phyloP scores from a whole-genome alignment of 2,113 vertebrate genomes.

The Carettochelys insculpta region DNA sequence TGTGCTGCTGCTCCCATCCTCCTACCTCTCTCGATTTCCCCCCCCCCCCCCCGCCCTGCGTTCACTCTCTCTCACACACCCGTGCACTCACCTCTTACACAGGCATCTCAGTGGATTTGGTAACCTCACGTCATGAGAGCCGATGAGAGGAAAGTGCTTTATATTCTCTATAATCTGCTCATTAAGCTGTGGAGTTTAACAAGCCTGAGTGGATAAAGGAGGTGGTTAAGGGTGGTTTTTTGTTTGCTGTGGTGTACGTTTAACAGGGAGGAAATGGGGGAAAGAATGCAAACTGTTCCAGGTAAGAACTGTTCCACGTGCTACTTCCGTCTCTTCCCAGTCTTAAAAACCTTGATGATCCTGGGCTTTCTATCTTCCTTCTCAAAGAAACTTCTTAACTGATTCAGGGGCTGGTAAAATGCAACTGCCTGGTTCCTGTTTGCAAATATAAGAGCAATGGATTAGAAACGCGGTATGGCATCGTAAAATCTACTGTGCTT shows the following conservation, averaged over 20 bases:
- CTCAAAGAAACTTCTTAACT: neutral
- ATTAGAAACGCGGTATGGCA: neutral
- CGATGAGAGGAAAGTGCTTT: slow-evolving; percentile 65
- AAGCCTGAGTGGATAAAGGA: slow-evolving; percentile 63
- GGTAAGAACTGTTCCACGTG: slow-evolving; percentile 26
- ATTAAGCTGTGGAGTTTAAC: slow-evolving; percentile 70
- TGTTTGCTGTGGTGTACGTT: neutral
- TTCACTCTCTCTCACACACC: neutral
- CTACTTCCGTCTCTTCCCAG: neutral
- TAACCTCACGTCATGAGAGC: slow-evolving; percentile 72
- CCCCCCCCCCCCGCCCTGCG: neutral
- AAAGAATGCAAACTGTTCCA: slow-evolving; percentile 17
- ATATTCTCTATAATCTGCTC: slow-evolving; percentile 73
- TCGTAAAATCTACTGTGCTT: neutral
- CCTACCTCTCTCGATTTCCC: neutral
- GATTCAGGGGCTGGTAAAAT: neutral
- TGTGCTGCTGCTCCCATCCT: neutral
- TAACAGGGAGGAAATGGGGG: slow-evolving; percentile 32
- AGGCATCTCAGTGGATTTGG: slow-evolving; percentile 55
- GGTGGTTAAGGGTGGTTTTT: slow-evolving; percentile 13
- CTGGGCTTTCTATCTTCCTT: neutral
- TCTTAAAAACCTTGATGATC: neutral
- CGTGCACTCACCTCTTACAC: neutral
- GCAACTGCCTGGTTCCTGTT: neutral
- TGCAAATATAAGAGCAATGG: neutral